Conservation (phyloP, 2,113 vertebrate genomes). For the Lepisosteus osseus region DNA sequence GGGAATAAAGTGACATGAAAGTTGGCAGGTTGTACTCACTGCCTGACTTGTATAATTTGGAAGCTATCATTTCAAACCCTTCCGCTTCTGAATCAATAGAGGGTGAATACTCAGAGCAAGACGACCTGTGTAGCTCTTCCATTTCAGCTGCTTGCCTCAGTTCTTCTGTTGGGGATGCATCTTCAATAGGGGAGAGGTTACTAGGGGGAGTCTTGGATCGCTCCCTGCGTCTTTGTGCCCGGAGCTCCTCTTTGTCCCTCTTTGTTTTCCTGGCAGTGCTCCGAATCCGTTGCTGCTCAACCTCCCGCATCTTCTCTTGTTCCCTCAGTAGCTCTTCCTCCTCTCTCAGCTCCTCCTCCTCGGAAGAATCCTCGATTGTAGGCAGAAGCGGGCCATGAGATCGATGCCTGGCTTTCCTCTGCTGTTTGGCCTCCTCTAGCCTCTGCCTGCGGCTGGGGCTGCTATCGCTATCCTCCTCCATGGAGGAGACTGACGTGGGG, state of each 20-base stretch:
- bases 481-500: constrained; percentile 92
- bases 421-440: constrained; percentile 93
- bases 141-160: constrained; percentile 94
- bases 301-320: constrained; percentile 97
- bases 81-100: constrained; percentile 94
- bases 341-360: constrained; percentile 94
- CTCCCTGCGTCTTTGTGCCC: constrained; percentile 92
- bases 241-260: constrained; percentile 92
- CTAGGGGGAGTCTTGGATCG: constrained; percentile 96
- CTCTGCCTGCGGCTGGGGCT: constrained; percentile 92
- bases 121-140: constrained; percentile 96
- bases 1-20: constrained; percentile 96
- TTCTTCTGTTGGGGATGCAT: constrained; percentile 94
- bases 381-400: constrained; percentile 92
- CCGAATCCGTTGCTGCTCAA: constrained; percentile 93
- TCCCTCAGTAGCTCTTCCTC: constrained; percentile 94
- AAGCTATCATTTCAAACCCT: constrained; percentile 79
- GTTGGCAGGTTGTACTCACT: constrained; percentile 95
- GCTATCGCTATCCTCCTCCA: constrained; percentile 97
- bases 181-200: constrained; percentile 95
- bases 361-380: constrained; percentile 95
- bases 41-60: constrained; percentile 90
- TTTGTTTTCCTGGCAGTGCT: constrained; percentile 95
- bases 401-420: constrained; percentile 93
- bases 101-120: constrained; percentile 96